These are phyloP conservation scores for Drosophila incognita DNA, from an alignment of 2,888 invertebrate genomes.

Conservation along the genomic window DNA sequence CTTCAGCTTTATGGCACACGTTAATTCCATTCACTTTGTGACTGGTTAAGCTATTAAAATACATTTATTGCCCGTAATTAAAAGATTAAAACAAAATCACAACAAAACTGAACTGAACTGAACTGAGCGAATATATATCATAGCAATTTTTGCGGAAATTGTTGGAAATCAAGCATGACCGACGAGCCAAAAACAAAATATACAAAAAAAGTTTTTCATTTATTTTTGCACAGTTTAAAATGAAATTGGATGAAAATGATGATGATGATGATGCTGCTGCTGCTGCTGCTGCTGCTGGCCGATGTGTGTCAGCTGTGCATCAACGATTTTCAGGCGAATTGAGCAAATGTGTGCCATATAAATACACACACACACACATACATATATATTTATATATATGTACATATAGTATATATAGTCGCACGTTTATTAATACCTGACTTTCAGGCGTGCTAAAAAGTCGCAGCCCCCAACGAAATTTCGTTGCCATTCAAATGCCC, in stretches of 20 bases:
- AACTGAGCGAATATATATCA: slow-evolving; percentile 25
- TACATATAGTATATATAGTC: slow-evolving; percentile 12
- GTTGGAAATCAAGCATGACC: slow-evolving; percentile 68
- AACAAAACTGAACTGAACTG: not conserved
- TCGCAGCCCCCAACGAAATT: slow-evolving; percentile 44
- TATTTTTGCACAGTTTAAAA: slow-evolving; percentile 47
- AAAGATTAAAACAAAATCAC: slow-evolving; percentile 21
- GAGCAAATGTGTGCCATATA: slow-evolving; percentile 54
- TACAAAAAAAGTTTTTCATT: slow-evolving; percentile 48
- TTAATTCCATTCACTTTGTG: slow-evolving; percentile 18
- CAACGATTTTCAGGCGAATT: slow-evolving; percentile 59
- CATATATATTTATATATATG: too few relatives aligned
- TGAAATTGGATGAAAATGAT: slow-evolving; percentile 47
- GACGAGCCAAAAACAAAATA: not conserved
- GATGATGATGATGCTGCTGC: not conserved
- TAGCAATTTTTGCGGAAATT: slow-evolving; percentile 55
- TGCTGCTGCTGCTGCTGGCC: slow-evolving; percentile 12
- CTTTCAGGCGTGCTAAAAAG: slow-evolving; percentile 53
- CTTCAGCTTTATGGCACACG: slow-evolving; percentile 5
- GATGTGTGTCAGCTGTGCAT: slow-evolving; percentile 73
- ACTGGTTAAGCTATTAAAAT: slow-evolving; percentile 44
- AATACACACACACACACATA: not conserved
- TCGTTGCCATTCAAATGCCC: slow-evolving; percentile 60
- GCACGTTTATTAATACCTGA: slow-evolving; percentile 70
- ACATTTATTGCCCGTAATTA: slow-evolving; percentile 74